Conservation (phyloP, 2,888 invertebrate species). For the Agrotis clavis region DNA sequence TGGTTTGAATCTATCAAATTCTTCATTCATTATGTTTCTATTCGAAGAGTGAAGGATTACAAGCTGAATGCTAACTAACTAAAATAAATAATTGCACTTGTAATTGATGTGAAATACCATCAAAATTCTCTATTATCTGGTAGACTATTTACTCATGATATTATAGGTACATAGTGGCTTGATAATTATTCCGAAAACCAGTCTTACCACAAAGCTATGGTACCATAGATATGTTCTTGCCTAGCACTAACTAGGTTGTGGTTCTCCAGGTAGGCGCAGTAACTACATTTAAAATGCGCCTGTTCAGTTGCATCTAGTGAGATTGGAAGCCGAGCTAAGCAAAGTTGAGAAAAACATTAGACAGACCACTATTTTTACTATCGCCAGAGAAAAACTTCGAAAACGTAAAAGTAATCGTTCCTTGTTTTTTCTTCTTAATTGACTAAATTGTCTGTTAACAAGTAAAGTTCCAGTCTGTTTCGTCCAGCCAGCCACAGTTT, state of each 20-base stretch:
- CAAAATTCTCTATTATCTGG: background rate
- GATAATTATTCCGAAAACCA: too few relatives aligned
- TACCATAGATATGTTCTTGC: too few relatives aligned
- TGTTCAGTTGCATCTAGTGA: too few relatives aligned
- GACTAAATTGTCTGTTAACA: conserved; percentile 25
- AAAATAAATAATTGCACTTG: conserved; percentile 34
- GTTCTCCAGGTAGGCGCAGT: too few relatives aligned
- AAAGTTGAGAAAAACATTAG: too few relatives aligned
- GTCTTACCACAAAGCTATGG: too few relatives aligned
- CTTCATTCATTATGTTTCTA: conserved; percentile 44
- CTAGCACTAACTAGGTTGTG: too few relatives aligned
- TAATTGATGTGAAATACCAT: conserved; percentile 21
- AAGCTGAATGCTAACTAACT: conserved; percentile 40
- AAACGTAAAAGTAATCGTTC: background rate
- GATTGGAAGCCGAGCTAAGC: too few relatives aligned
- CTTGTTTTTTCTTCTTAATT: conserved; percentile 8
- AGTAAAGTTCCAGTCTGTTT: conserved; percentile 19
- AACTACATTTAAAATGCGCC: too few relatives aligned
- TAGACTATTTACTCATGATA: background rate
- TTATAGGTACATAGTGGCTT: too few relatives aligned
- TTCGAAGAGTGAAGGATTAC: conserved; percentile 44
- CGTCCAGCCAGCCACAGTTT: conserved; percentile 28
- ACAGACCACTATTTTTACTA: too few relatives aligned
- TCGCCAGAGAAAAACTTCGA: background rate
- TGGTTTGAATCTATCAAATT: conserved; percentile 44